phyloP scores from a whole-genome alignment of 2,113 vertebrate species.

The Nannobrachium achirus region DNA sequence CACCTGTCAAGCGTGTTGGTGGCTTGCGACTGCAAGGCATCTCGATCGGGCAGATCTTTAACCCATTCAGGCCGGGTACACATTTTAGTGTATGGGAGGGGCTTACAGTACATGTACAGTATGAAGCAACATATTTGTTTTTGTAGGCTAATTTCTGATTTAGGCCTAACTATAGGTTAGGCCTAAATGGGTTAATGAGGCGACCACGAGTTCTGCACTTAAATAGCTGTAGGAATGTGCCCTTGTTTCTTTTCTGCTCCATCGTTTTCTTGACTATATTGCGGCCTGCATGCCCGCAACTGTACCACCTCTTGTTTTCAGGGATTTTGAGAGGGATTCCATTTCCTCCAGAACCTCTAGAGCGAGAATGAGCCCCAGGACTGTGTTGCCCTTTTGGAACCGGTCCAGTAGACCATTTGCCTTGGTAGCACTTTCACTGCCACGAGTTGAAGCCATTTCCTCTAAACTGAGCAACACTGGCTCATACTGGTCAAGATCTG shows the following conservation, averaged over 20 bases:
- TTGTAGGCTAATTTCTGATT: too few relatives aligned
- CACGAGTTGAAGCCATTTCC: neutral
- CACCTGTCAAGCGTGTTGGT: neutral
- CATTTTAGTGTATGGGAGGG: too few relatives aligned
- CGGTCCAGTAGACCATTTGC: conserved; percentile 2
- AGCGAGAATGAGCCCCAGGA: conserved; percentile 11
- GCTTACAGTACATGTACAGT: too few relatives aligned
- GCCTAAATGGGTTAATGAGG: too few relatives aligned
- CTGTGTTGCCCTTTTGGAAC: conserved; percentile 1
- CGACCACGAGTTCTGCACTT: neutral
- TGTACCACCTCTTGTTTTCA: neutral
- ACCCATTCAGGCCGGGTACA: too few relatives aligned
- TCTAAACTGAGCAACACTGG: neutral
- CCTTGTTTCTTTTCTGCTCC: neutral
- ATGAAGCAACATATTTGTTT: too few relatives aligned
- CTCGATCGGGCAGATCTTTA: neutral
- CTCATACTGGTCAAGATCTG: conserved; percentile 3
- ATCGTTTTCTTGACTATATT: neutral
- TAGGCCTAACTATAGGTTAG: too few relatives aligned
- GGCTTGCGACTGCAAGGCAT: neutral
- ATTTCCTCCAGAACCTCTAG: neutral
- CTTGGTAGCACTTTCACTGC: neutral
- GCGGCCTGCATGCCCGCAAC: conserved; percentile 9
- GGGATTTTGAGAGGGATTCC: neutral
- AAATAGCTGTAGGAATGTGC: neutral